phyloP scores from a whole-genome alignment of 2,797 vertebrate genomes.

The Sebastes hopkinsi region DNA sequence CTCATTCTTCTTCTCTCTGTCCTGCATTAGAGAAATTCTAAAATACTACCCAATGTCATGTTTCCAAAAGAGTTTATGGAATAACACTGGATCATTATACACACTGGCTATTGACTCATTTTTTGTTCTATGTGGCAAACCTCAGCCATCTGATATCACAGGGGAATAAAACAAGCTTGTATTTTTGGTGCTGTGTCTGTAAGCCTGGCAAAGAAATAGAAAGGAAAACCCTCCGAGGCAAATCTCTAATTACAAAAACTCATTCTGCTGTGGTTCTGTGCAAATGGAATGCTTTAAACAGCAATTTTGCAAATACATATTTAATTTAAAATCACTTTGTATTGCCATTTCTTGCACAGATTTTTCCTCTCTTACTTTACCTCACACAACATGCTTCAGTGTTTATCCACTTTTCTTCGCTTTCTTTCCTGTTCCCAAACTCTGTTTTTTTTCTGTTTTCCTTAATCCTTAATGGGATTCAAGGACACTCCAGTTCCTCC shows the following conservation, averaged over 20 bases:
- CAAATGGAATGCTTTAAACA: slow-evolving; percentile 36
- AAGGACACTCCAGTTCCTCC: background rate
- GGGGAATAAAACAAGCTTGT: background rate
- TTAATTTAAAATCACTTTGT: slow-evolving; percentile 42
- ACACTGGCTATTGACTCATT: background rate
- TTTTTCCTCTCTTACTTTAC: background rate
- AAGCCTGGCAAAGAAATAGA: background rate
- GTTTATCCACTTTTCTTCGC: background rate
- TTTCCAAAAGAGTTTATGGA: background rate
- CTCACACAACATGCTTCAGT: background rate
- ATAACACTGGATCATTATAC: slow-evolving; percentile 1
- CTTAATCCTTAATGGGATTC: background rate
- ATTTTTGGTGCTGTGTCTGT: background rate
- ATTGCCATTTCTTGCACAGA: slow-evolving; percentile 20
- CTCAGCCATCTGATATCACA: background rate
- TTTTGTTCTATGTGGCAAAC: background rate
- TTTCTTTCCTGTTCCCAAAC: background rate
- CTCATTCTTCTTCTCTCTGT: background rate
- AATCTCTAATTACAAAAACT: slow-evolving; percentile 26
- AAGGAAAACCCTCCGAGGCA: background rate
- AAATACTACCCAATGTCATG: background rate
- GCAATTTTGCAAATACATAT: slow-evolving; percentile 34
- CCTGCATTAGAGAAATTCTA: slow-evolving; percentile 19
- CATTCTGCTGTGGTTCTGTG: slow-evolving; percentile 13
- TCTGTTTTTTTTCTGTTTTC: background rate